These are phyloP conservation scores for Pelmatolapia mariae DNA, from an alignment of 2,113 vertebrate species.

Conservation along the genomic window DNA sequence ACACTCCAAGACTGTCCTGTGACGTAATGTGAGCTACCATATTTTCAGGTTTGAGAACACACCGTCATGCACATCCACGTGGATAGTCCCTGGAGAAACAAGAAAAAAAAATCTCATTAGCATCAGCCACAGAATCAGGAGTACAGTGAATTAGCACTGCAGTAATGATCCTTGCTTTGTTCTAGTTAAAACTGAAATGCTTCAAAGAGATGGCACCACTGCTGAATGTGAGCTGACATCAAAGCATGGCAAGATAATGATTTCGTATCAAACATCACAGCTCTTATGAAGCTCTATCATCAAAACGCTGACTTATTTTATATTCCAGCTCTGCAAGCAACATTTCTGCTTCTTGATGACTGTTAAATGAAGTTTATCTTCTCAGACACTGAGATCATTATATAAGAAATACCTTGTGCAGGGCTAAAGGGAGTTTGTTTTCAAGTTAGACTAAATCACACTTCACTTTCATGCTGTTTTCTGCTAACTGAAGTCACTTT, in stretches of 20 bases:
- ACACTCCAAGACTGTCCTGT: background rate
- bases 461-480: background rate
- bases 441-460: background rate
- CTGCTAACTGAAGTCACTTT: background rate
- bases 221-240: background rate
- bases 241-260: slow-evolving; percentile 3
- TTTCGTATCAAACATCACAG: background rate
- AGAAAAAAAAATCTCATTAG: background rate
- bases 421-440: background rate
- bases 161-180: slow-evolving; percentile 3
- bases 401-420: background rate
- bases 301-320: background rate
- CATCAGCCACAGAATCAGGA: background rate
- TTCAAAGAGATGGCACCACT: slow-evolving; percentile 15
- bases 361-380: background rate
- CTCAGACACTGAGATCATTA: background rate
- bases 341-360: background rate
- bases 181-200: background rate
- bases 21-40: background rate
- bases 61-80: background rate
- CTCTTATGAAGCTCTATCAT: background rate
- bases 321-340: background rate
- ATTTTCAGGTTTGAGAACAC: background rate
- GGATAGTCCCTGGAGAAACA: background rate
- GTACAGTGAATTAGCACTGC: background rate